Conservation (phyloP, 2,797 vertebrate species). For the Enteromius afrohamiltoni region DNA sequence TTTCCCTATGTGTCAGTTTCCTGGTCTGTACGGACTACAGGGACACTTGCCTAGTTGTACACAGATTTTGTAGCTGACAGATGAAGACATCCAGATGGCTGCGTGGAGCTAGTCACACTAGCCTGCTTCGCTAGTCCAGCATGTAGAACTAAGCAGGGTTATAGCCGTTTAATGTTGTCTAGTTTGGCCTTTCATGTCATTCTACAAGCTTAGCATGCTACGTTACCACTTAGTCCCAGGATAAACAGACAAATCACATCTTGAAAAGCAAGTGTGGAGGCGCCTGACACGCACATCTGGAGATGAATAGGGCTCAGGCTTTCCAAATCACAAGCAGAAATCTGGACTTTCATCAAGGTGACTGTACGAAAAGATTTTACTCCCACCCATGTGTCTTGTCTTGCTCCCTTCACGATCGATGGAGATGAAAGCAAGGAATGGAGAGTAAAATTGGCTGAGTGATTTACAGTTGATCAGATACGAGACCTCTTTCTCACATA, state of each 20-base stretch:
- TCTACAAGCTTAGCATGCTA: slow-evolving; percentile 24
- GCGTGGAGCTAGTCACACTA: slow-evolving; percentile 60
- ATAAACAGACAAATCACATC: slow-evolving; percentile 49
- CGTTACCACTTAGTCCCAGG: slow-evolving; percentile 32
- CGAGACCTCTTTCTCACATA: slow-evolving; percentile 12
- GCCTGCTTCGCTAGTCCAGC: slow-evolving; percentile 51
- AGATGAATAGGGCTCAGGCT: slow-evolving; percentile 36
- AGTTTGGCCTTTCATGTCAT: slow-evolving; percentile 47
- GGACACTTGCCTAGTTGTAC: slow-evolving; percentile 30
- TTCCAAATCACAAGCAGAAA: slow-evolving; percentile 47
- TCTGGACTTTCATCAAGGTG: slow-evolving; percentile 47
- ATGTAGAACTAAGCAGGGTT: slow-evolving; percentile 46
- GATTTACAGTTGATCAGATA: slow-evolving; percentile 49
- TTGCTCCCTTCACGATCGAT: slow-evolving; percentile 28
- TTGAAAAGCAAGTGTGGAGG: slow-evolving; percentile 41
- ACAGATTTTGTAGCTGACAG: slow-evolving; percentile 64
- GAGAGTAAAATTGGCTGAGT: slow-evolving; percentile 26
- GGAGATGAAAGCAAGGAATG: slow-evolving; percentile 40
- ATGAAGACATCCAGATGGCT: slow-evolving; percentile 73
- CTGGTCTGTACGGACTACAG: slow-evolving; percentile 48
- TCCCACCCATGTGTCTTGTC: slow-evolving; percentile 27
- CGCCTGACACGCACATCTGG: slow-evolving; percentile 42
- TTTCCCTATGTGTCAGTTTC: slow-evolving; percentile 57
- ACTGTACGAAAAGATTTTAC: slow-evolving; percentile 31
- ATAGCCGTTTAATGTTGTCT: slow-evolving; percentile 48